Percentiles rank a stretch among this genome's conserved stretches.
These are phyloP conservation scores for Polypedilum vanderplanki DNA, from an alignment of 1,140 invertebrate genomes.

Conservation along the genomic window DNA sequence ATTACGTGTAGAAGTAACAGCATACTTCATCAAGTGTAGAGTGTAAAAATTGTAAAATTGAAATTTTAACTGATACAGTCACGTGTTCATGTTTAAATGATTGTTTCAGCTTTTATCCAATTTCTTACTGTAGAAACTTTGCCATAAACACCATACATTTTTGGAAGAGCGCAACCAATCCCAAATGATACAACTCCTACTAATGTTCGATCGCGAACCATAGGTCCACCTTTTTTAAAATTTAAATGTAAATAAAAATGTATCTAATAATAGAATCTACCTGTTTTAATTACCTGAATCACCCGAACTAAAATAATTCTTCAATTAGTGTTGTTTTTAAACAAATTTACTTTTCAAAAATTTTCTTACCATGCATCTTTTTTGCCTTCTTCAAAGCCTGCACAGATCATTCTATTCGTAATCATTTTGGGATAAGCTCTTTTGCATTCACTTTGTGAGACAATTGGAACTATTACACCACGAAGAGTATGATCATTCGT, in stretches of 20 bases:
- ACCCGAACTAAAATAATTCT: too few relatives aligned
- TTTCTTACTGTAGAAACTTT: not conserved
- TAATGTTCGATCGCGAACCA: constrained; percentile 30
- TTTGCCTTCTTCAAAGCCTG: not conserved
- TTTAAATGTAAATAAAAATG: too few relatives aligned
- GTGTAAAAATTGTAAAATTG: too few relatives aligned
- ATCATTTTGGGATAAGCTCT: not conserved
- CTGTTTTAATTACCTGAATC: constrained; percentile 24
- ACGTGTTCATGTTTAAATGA: not conserved
- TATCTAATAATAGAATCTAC: too few relatives aligned
- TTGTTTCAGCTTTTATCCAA: not conserved
- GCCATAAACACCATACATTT: not conserved
- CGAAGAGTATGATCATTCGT: not conserved
- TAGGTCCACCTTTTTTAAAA: not conserved
- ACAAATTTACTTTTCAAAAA: too few relatives aligned
- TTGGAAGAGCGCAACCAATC: constrained; percentile 33
- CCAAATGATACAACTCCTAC: constrained; percentile 47
- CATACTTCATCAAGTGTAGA: too few relatives aligned
- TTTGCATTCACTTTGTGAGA: not conserved
- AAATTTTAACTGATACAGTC: too few relatives aligned
- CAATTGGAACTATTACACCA: not conserved
- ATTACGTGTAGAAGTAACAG: too few relatives aligned
- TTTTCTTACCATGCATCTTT: not conserved
- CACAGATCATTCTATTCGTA: not conserved
- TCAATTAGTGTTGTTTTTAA: too few relatives aligned